Evolutionary conservation across 2,113 vertebrate genomes (phyloP), one percentile per base, ranked within the genome.

Genomic region (Taxidea taxus): DNA sequence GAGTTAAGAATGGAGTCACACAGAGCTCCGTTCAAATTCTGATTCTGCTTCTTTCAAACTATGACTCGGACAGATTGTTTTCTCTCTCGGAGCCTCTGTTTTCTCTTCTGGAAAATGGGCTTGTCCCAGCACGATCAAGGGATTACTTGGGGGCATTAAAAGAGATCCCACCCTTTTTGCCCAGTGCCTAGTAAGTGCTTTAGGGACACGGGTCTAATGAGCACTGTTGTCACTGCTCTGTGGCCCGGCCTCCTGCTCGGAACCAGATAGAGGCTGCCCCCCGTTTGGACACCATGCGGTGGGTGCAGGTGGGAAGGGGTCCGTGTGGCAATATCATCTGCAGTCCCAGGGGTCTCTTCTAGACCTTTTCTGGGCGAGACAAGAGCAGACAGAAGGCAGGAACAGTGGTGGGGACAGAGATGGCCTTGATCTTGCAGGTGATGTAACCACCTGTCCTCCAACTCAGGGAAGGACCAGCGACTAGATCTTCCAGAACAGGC

Each of bases 181-280:
- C 70, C 4, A 3, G 31, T 18, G 15, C 27, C 21, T 2, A 15
- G 6, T 31, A 14, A 34, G 4, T 0, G 6, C 62, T 47, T 58
- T 3, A 4, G 7, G 47, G 37, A 27, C 1, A 1, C 4, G 1
- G 18, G 11, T 42, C 27, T 25, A 42, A 20, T 13, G 51, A 14
- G 6, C 0, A 23, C 9, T 0, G 0, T 6, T 0, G 6, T 34
- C 13, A 1, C 0, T 29, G 81, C 34, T 39, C 44, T 15, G 75
- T 0, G 25, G 23, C 39, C 87, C 66, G 1, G 20, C 29, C 31
- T 75, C 68, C 56, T 23, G 31, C n/a, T 74, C 9, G 2, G 39
- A 37, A 25, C 10, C 20, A 23, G 25, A 56, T 18, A 1, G 0
- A 72, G 12, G 11, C 39, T 12, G 7, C 13, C 80, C 62, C 31